Evolutionary conservation across 2,113 vertebrate species (phyloP).

Genomic region (Atrichornis clamosus): DNA sequence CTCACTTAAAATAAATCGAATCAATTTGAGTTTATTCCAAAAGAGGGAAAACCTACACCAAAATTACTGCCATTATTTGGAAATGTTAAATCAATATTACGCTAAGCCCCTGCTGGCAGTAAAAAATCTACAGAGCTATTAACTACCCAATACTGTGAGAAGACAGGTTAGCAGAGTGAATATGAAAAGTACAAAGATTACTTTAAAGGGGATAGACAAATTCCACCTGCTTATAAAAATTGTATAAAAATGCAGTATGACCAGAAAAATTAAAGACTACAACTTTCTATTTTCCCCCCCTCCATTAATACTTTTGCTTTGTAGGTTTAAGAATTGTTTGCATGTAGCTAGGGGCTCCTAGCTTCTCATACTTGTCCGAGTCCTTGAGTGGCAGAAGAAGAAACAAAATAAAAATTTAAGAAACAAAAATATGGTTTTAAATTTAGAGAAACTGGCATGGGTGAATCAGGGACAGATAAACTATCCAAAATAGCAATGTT

Average conservation of each 20-base stretch:
- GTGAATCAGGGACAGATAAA: background rate
- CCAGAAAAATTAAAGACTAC: background rate
- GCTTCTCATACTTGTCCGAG: background rate
- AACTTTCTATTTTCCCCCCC: background rate
- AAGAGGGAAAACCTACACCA: background rate
- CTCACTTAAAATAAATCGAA: slow-evolving; percentile 7
- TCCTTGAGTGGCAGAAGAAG: background rate
- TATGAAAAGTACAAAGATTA: background rate
- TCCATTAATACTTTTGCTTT: background rate
- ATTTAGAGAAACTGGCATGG: background rate
- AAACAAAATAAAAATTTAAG: background rate
- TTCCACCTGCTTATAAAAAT: background rate
- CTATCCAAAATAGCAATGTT: background rate
- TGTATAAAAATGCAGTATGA: background rate
- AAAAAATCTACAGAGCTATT: slow-evolving; percentile 15
- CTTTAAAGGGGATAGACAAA: background rate
- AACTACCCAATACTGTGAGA: background rate
- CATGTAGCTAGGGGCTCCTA: background rate
- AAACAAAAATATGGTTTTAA: background rate
- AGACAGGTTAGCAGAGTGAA: background rate
- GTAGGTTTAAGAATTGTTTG: background rate
- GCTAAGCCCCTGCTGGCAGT: background rate
- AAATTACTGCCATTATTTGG: slow-evolving; percentile 50
- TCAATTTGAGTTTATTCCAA: background rate
- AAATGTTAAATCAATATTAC: slow-evolving; percentile 48